Conservation (phyloP, 2,113 vertebrate species). For the Hippocampus mohnikei region DNA sequence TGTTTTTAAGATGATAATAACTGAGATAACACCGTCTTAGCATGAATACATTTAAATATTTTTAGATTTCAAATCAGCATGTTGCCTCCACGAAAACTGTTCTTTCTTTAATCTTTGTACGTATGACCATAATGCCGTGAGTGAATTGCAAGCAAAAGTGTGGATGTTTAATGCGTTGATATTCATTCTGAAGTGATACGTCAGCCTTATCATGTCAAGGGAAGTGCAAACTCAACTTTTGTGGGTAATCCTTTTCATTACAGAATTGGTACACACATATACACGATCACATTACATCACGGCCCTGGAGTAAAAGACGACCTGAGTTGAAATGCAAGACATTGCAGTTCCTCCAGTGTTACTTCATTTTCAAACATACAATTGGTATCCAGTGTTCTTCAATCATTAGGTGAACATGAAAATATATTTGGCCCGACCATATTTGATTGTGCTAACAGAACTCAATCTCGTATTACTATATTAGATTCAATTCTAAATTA, state of each 20-base stretch:
- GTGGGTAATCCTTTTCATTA: background rate
- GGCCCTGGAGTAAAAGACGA: background rate
- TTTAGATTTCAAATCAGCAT: background rate
- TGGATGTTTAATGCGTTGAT: background rate
- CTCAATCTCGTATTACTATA: background rate
- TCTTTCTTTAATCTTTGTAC: conserved; percentile 20
- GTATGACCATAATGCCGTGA: conserved; percentile 43
- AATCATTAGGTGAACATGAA: background rate
- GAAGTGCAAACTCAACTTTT: conserved; percentile 5
- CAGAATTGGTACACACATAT: background rate
- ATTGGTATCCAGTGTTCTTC: background rate
- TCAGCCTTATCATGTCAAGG: conserved; percentile 7
- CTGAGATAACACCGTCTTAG: background rate
- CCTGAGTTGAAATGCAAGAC: background rate
- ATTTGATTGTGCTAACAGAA: background rate
- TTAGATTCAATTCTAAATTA: background rate
- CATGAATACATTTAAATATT: background rate
- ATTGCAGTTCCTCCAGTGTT: background rate
- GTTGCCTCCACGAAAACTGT: background rate
- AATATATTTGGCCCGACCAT: background rate
- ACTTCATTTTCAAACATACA: background rate
- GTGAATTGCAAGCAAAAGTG: conserved; percentile 38
- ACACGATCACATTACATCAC: background rate
- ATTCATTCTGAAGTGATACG: background rate
- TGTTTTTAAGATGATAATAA: background rate